Evolutionary conservation across 1,140 invertebrate species (phyloP).

Genomic region (Drosophila bocqueti): DNA sequence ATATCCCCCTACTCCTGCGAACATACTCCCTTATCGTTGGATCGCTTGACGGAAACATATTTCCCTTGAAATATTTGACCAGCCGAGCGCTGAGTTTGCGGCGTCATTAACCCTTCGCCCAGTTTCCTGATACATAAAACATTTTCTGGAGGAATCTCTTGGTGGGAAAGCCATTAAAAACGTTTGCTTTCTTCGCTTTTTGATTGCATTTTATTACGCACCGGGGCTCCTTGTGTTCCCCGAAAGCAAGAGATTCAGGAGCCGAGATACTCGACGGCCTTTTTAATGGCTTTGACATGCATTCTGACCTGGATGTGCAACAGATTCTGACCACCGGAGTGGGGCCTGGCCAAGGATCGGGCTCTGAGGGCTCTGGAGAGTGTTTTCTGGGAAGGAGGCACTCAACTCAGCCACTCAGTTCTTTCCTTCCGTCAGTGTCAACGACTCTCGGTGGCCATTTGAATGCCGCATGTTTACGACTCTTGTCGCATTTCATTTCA

Average conservation of each 20-base stretch:
- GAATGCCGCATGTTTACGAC: slow-evolving; percentile 71
- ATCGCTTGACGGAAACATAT: slow-evolving; percentile 19
- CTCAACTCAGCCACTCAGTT: background rate
- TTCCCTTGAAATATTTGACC: slow-evolving; percentile 40
- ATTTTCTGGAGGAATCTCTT: slow-evolving; percentile 45
- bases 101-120: slow-evolving; percentile 65
- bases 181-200: slow-evolving; percentile 49
- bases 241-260: slow-evolving; percentile 44
- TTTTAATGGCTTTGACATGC: slow-evolving; percentile 77
- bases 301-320: slow-evolving; percentile 56
- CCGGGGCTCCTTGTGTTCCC: slow-evolving; percentile 53
- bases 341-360: slow-evolving; percentile 47
- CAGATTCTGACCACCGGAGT: slow-evolving; percentile 54
- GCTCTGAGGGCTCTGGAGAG: slow-evolving; percentile 24
- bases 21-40: slow-evolving; percentile 13
- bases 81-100: slow-evolving; percentile 7
- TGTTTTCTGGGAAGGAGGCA: slow-evolving; percentile 4
- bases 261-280: slow-evolving; percentile 39
- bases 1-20: background rate
- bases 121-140: slow-evolving; percentile 68
- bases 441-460: slow-evolving; percentile 70
- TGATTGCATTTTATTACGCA: slow-evolving; percentile 61
- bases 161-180: slow-evolving; percentile 67
- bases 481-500: slow-evolving; percentile 65
- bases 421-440: slow-evolving; percentile 19